phyloP scores from a whole-genome alignment of 2,888 invertebrate species.

The Caenorhabditis virilis region DNA sequence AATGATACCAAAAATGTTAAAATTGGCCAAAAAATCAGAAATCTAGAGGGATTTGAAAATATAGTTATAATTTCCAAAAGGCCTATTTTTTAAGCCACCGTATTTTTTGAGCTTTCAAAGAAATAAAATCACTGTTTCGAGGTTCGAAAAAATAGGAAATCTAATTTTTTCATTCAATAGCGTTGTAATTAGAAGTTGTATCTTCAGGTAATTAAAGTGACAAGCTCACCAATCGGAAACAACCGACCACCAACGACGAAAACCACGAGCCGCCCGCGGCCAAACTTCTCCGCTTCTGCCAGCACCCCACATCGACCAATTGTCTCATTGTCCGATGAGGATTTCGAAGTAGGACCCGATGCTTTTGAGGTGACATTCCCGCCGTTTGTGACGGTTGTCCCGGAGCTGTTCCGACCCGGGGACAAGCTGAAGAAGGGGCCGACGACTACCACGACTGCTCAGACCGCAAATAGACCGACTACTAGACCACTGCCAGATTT shows the following conservation, averaged over 20 bases:
- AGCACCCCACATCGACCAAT: constrained; percentile 54
- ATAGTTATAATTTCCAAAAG: no score
- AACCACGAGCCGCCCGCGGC: constrained; percentile 30
- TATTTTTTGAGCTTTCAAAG: no score
- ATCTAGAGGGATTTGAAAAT: no score
- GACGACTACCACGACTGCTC: neutral
- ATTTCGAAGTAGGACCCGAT: constrained; percentile 63
- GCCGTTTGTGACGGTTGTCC: constrained; percentile 62
- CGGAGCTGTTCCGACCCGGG: constrained; percentile 51
- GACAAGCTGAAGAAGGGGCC: constrained; percentile 3
- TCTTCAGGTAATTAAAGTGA: constrained; percentile 12
- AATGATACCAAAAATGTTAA: no score
- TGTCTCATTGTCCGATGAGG: constrained; percentile 58
- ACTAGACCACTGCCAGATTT: constrained; percentile 40
- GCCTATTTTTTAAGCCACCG: no score
- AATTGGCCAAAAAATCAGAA: no score
- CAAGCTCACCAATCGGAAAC: constrained; percentile 17
- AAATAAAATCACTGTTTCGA: no score
- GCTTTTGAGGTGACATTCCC: constrained; percentile 65
- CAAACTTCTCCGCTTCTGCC: constrained; percentile 39
- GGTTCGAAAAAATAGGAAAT: neutral
- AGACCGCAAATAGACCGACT: neutral
- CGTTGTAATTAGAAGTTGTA: no score
- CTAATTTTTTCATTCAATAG: neutral
- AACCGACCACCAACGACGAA: constrained; percentile 13